Evolutionary conservation across 2,888 invertebrate species (phyloP), one percentile per base, ranked within the genome.

Genomic region (Ganaspis brasiliensis): DNA sequence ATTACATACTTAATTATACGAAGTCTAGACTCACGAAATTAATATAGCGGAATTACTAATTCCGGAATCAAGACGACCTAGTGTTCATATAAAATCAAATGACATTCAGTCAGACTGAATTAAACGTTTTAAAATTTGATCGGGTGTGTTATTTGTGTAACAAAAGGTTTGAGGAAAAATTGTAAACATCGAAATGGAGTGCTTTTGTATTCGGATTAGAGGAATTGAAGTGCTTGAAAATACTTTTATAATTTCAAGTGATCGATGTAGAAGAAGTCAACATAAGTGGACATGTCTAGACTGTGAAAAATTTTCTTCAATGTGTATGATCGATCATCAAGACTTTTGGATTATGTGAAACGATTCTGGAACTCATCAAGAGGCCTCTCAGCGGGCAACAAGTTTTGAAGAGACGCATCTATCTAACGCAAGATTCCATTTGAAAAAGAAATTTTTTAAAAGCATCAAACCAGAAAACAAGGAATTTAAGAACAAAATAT

Each of bases 281-380:
- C 45, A 59, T 59, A 59, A 59, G 57, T 59, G 57, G 67, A 67
- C 67, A 67, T 67, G 67, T 45, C 45, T 24, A n/a, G 78, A 78
- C 78, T 73, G 16, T 61, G 31, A 73, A 67, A 76, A 56, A 76
- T 73, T 67, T 77, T 67, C 77, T 78, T 73, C 77, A 77, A 77
- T 45, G 59, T 52, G 70, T 73, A 78, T 78, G 78, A 78, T 78
- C 78, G 78, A 78, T 78, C 78, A 55, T 72, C 73, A 59, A n/a
- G 78, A 70, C 49, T 77, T 55, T 78, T 52, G 73, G 73, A 78
- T 77, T 78, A 77, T 52, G 70, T 78, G 70, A 59, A 71, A 21
- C 67, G n/a, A 77, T 67, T 24, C 24, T 67, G 45, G n/a, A 24
- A 21, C 70, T 6, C 77, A 71, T 73, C 61, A 72, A 77, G 71